Evolutionary conservation across 1,140 invertebrate species (phyloP), one percentile per base, ranked within the genome.

Genomic region (Homarus americanus): DNA sequence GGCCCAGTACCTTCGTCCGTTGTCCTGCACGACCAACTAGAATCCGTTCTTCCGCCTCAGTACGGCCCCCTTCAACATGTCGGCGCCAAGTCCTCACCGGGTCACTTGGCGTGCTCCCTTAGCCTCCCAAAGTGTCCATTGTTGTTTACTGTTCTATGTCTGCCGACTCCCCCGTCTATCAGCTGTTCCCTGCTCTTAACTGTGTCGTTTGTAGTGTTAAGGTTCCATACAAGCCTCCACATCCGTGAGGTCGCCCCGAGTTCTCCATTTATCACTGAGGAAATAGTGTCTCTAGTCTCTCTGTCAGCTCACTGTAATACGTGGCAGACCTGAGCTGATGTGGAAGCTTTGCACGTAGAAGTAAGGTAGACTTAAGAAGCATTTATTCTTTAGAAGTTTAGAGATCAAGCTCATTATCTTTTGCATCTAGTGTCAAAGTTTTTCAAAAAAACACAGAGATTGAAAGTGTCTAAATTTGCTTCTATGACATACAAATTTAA

Each of bases 361-460:
- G 87, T 89, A 89, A 89, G 87, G 69, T 89, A 89, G 87, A 73
- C 49, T 89, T 89, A 89, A 89, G 87, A 89, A 89, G 87, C 87
- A 89, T 89, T 89, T 89, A 89, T 89, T 80, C 79, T 89, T 75
- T 89, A 89, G 87, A 73, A 75, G 36, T 69, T 82, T 82, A 82
- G 80, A 75, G 66, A 89, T 85, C 40, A 88, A 89, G 79, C 79
- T 89, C 63, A 84, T 41, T 34, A 63, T 84, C 40, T 84, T 72
- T 72, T 87, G 85, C 85, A 87, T 87, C 75, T 87, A 78, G 36
- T 78, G 85, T 87, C 63, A 69, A 69, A 76, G 38, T 88, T 80
- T 76, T 76, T 76, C 34, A 80, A 80, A 78, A 20, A 78, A 63
- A 49, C 44, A 49, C 5, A 5, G 5, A 78, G 17, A 80, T 5